Evolutionary conservation across 2,113 vertebrate genomes (phyloP).

Genomic region (Martes martes): DNA sequence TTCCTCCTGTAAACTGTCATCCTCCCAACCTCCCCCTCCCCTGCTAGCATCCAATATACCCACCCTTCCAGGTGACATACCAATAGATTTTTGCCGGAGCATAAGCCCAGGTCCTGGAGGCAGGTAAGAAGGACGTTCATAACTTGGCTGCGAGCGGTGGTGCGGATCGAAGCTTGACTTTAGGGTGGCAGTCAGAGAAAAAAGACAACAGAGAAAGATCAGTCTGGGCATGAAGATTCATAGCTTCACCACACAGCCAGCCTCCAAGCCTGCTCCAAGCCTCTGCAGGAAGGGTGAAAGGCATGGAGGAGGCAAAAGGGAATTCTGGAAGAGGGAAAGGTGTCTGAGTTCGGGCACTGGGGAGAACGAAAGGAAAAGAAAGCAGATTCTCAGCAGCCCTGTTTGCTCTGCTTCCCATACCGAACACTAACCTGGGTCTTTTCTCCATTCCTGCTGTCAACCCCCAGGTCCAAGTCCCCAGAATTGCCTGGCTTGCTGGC

Average conservation of each 20-base stretch:
- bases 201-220: background rate
- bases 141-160: conserved; percentile 86
- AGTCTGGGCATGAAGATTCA: background rate
- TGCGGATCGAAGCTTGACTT: conserved; percentile 90
- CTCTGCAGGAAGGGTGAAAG: background rate
- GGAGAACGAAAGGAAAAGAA: background rate
- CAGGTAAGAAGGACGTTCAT: conserved; percentile 89
- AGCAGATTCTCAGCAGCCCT: background rate
- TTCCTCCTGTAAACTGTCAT: background rate
- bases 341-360: background rate
- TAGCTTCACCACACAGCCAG: accelerated
- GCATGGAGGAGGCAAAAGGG: background rate
- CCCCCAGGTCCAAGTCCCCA: background rate
- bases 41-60: accelerated
- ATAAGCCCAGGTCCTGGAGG: conserved; percentile 90
- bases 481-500: accelerated
- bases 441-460: background rate
- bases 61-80: conserved; percentile 79
- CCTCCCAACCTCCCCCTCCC: background rate
- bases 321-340: background rate
- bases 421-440: background rate
- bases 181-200: background rate
- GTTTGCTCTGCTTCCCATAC: too few relatives aligned
- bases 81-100: conserved; percentile 94
- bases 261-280: background rate